Evolutionary conservation across 1,140 invertebrate species (phyloP).

Genomic region (Mesaphorura yosii): DNA sequence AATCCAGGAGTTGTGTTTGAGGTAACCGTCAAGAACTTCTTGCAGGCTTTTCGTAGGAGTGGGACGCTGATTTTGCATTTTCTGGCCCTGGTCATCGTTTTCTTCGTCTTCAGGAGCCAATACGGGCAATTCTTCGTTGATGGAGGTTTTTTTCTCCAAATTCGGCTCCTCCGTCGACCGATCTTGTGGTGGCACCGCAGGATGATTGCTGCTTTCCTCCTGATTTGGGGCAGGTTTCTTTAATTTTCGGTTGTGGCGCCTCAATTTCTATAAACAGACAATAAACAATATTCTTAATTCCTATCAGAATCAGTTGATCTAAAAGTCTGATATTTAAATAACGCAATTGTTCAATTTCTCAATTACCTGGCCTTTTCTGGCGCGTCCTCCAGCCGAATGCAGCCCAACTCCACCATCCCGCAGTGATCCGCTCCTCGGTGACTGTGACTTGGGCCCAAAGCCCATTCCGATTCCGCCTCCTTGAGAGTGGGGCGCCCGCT

Average conservation of each 20-base stretch:
- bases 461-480: too few relatives aligned
- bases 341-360: too few relatives aligned
- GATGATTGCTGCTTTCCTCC: constrained; percentile 13
- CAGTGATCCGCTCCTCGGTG: too few relatives aligned
- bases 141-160: background rate
- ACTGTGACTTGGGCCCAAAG: too few relatives aligned
- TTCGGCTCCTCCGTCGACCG: background rate
- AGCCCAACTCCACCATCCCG: too few relatives aligned
- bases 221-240: too few relatives aligned
- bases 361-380: too few relatives aligned
- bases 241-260: too few relatives aligned
- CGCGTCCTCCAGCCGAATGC: too few relatives aligned
- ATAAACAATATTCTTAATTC: background rate
- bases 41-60: background rate
- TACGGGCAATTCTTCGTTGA: background rate
- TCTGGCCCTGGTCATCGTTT: background rate
- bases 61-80: background rate
- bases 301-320: background rate
- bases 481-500: too few relatives aligned
- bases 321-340: too few relatives aligned
- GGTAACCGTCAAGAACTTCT: background rate
- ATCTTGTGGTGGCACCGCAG: background rate
- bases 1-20: background rate
- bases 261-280: constrained; percentile 13
- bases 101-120: background rate